These are phyloP conservation scores for Salvator merianae DNA, from an alignment of 2,113 vertebrate genomes.

Conservation along the genomic window DNA sequence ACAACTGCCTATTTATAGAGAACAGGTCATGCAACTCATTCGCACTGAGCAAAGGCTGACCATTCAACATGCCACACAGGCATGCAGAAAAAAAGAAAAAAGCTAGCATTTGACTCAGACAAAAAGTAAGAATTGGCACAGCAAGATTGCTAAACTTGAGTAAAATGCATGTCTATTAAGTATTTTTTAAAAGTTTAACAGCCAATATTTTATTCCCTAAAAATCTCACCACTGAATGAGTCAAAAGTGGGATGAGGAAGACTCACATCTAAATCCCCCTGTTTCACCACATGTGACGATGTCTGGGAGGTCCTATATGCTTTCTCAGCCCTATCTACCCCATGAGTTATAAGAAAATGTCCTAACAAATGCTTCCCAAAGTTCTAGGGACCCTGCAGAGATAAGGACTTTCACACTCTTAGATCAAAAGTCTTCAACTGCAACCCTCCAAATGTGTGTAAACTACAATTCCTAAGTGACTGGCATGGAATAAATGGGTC, in stretches of 20 bases:
- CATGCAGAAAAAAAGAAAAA: not conserved
- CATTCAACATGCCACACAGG: not conserved
- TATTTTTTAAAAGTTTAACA: not conserved
- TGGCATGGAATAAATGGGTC: too few species aligned
- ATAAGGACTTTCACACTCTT: too few species aligned
- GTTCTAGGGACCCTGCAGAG: not conserved
- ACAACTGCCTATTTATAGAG: not conserved
- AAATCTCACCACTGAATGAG: not conserved
- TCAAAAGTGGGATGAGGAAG: not conserved
- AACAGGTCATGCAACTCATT: not conserved
- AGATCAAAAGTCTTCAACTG: too few species aligned
- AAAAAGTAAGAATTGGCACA: not conserved
- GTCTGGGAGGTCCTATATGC: too few species aligned
- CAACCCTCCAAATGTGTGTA: too few species aligned
- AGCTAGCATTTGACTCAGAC: not conserved
- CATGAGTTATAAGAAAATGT: not conserved
- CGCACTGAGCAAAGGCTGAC: not conserved
- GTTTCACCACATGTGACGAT: not conserved
- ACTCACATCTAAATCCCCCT: not conserved
- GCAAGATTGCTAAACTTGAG: not conserved
- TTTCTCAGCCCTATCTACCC: not conserved
- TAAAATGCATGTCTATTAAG: not conserved
- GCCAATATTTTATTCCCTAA: not conserved
- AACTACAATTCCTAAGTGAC: too few species aligned
- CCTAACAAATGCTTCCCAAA: not conserved